Evolutionary conservation across 2,888 invertebrate genomes (phyloP), one percentile per base, ranked within the genome.

Genomic region (Eilema caniola): DNA sequence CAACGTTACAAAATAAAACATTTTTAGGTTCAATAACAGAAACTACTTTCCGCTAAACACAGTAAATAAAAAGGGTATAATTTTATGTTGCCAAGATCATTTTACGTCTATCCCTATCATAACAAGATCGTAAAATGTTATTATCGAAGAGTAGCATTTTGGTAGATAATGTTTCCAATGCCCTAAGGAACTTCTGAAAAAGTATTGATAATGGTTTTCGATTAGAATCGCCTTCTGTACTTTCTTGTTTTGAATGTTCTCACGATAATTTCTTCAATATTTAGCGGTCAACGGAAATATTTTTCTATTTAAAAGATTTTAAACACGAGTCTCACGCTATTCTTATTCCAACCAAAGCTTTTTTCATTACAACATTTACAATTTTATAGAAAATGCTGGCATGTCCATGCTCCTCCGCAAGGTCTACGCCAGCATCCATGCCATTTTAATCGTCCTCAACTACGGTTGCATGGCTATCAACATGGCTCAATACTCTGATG

Each of bases 401-500:
- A 93, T 95, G 86, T 95, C 96, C 0, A 82, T 94, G 31, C 94
- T 97, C 14, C 88, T 97, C 0, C 95, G 97, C 60, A 96, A 97
- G 80, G 85, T 96, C 41, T 97, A 97, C 84, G 95, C 96, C 1
- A 93, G 94, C 59, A 84, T 96, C 0, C 96, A 97, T 82, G 92
- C 97, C 8, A 75, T 97, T 3, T 81, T 98, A 24, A 92, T 97
- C 63, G 74, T 97, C 20, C 67, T 96, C 12, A 97, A 98, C 87
- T 97, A 96, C 76, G 62, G 92, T 0, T 95, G 96, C 56, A 96
- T 97, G 86, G 96, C 95, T 4, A 93, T 96, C 71, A 98, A 98
- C 88, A 95, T 98, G 94, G 96, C 97, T 0, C 81, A 96, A 67
- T 97, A 98, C 88, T 96, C 97, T 1, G 97, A 96, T 33, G 97